phyloP scores from a whole-genome alignment of 2,888 invertebrate species.

The Coenonympha arcania region DNA sequence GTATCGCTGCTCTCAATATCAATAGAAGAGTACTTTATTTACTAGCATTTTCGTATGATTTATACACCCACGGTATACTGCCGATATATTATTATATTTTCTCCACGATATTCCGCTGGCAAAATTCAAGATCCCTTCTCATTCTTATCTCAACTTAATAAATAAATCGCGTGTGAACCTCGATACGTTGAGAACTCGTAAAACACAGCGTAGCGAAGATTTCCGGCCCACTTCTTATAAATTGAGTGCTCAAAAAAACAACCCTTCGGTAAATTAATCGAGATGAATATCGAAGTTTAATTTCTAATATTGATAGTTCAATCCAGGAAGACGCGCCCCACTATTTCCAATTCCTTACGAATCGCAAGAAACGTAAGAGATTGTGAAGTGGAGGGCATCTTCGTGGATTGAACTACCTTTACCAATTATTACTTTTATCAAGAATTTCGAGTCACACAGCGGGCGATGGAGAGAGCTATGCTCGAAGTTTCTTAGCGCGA shows the following conservation, averaged over 20 bases:
- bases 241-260: slow-evolving; percentile 19
- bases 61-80: slow-evolving; percentile 7
- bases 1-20: background rate
- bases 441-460: no score
- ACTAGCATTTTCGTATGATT: slow-evolving; percentile 2
- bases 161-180: slow-evolving; percentile 31
- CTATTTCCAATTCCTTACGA: no score
- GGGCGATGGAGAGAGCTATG: no score
- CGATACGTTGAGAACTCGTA: slow-evolving; percentile 25
- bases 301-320: no score
- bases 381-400: no score
- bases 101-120: slow-evolving; percentile 19
- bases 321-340: no score
- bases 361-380: no score
- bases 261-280: slow-evolving; percentile 12
- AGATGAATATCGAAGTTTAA: no score
- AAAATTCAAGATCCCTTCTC: slow-evolving; percentile 23
- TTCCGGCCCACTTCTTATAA: slow-evolving; percentile 10
- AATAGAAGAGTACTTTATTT: slow-evolving; percentile 1
- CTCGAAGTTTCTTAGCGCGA: no score
- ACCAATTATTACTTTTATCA: no score
- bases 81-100: slow-evolving; percentile 6
- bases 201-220: slow-evolving; percentile 23
- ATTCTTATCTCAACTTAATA: slow-evolving; percentile 30
- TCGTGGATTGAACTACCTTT: no score